Base-by-base conservation (phyloP, 2,888 invertebrate species). In the Parnassius apollo region DNA sequence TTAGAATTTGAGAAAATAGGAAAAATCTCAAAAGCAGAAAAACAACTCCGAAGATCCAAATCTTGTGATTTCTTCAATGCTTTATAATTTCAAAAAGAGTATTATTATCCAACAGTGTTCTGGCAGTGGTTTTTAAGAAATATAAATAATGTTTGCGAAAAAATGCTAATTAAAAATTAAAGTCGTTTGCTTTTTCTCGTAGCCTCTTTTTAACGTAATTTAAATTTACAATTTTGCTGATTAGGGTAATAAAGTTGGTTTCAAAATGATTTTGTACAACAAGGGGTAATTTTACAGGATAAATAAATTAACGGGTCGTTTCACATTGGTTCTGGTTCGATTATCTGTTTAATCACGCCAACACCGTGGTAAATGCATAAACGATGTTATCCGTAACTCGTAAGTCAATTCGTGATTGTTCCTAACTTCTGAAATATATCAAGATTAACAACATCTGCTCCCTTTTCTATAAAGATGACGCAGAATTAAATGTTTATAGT, bases 221-320 rank as follows among this genome's bases (percentile, higher is more conserved):
- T 65, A 68, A 71, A 69, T 62, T 35, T 65, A 66, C 67, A 73
- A 69, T 63, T 65, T 66, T 64, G 67, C 65, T 70, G 68, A 73
- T 73, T 71, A 71, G 66, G 62, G 42, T 65, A 69, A 67, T 73
- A 65, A 68, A 65, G 69, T 72, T 71, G 75, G 71, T 71, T 77
- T 75, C 72, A 73, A 78, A 78, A 75, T 71, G 75, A 72, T 70
- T 65, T 65, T 66, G 66, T 74, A 71, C 71, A 70, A 74, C 72
- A 73, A 71, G 71, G 72, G 75, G 72, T 71, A 71, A 80, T 75
- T 80, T 75, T 74, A 80, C 81, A 81, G 75, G 76, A 79, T 81
- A 83, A 84, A 83, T 83, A 78, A 79, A 82, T 85, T 81, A 83
- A 75, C 77, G 77, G 82, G 78, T 80, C 75, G 73, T 75, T 70